These are phyloP conservation scores for Ophthalmolycus amberensis DNA, from an alignment of 2,113 vertebrate genomes.

Conservation along the genomic window DNA sequence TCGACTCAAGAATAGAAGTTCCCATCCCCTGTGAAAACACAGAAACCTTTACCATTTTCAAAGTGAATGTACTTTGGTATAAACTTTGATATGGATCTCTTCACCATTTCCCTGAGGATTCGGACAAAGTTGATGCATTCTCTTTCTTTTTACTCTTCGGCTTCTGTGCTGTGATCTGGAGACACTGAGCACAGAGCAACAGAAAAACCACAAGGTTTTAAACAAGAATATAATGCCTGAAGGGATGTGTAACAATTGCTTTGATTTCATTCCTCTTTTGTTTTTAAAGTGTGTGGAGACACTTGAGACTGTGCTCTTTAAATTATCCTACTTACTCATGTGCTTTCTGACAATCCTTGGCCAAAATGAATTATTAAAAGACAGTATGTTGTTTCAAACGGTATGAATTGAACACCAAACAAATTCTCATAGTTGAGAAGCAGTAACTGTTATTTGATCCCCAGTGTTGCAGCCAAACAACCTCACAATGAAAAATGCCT, in stretches of 20 bases:
- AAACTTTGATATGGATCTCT: neutral
- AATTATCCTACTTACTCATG: neutral
- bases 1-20: neutral
- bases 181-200: neutral
- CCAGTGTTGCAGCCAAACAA: slow-evolving; percentile 69
- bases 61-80: too few relatives aligned
- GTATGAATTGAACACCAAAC: too few relatives aligned
- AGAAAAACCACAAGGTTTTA: neutral
- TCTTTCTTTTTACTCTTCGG: neutral
- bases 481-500: slow-evolving; percentile 83
- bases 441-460: slow-evolving; percentile 27
- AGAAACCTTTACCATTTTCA: neutral
- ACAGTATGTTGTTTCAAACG: too few relatives aligned
- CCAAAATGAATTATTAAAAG: neutral
- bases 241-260: neutral
- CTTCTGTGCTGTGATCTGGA: neutral
- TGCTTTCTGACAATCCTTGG: neutral
- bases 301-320: neutral
- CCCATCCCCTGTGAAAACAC: neutral
- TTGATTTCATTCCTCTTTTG: neutral
- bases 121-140: too few relatives aligned
- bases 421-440: too few relatives aligned
- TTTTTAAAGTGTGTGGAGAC: neutral
- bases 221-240: neutral
- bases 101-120: neutral